These are phyloP conservation scores for Perizoma affinitatum DNA, from an alignment of 2,888 invertebrate species.

Conservation along the genomic window DNA sequence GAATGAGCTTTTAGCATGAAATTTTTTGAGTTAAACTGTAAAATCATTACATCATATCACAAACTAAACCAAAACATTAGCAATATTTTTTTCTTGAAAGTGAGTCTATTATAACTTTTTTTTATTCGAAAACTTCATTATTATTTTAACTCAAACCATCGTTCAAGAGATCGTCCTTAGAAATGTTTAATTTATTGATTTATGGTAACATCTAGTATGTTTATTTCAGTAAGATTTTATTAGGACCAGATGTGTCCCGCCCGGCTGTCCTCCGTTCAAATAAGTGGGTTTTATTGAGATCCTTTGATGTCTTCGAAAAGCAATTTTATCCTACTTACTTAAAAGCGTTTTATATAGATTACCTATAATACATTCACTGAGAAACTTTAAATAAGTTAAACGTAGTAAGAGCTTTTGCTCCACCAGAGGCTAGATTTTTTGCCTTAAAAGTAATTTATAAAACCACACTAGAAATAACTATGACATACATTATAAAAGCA, in stretches of 20 bases:
- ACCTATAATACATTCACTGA: constrained; percentile 44
- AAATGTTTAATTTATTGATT: constrained; percentile 43
- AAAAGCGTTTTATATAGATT: constrained; percentile 33
- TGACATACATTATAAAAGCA: constrained; percentile 4
- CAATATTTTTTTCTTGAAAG: no score
- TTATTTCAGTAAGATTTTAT: constrained; percentile 67
- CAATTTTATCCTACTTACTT: constrained; percentile 61
- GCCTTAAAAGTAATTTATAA: no score
- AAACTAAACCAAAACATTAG: no score
- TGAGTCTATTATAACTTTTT: no score
- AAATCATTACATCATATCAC: no score
- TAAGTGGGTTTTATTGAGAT: constrained; percentile 68
- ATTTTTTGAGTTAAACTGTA: no score
- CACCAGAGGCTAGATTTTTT: no score
- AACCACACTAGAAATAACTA: no score
- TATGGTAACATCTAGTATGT: constrained; percentile 53
- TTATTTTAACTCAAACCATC: no score
- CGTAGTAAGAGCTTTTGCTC: no score
- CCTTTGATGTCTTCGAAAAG: constrained; percentile 72
- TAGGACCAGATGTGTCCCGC: constrained; percentile 68
- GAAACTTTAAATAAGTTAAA: constrained; percentile 27
- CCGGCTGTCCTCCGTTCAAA: constrained; percentile 61
- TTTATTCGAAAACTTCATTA: no score
- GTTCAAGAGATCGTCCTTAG: constrained; percentile 1
- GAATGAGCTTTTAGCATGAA: not conserved